These are phyloP conservation scores for Glomeris marginata DNA, from an alignment of 2,888 invertebrate species.

Conservation along the genomic window DNA sequence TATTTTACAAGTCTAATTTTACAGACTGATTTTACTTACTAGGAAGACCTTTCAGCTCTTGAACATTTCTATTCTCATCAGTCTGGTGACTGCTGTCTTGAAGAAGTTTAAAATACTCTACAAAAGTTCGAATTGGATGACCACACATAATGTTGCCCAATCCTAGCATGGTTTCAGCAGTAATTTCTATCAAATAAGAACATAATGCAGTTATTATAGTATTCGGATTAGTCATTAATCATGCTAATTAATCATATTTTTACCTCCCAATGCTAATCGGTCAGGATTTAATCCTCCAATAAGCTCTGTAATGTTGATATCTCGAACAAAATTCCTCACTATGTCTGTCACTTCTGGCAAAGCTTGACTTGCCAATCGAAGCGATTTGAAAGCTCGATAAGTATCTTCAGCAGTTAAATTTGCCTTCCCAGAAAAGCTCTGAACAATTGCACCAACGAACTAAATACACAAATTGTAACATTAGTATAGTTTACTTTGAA, in stretches of 20 bases:
- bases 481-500: too few species aligned
- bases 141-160: slow-evolving; percentile 21
- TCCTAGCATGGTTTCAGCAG: slow-evolving; percentile 16
- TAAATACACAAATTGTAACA: too few species aligned
- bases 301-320: neutral
- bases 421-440: too few species aligned
- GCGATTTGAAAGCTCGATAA: too few species aligned
- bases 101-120: slow-evolving; percentile 18
- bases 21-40: slow-evolving; percentile 11
- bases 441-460: too few species aligned
- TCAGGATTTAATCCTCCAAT: slow-evolving; percentile 2
- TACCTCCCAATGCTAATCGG: slow-evolving; percentile 5
- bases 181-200: slow-evolving; percentile 2
- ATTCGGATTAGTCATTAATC: too few species aligned
- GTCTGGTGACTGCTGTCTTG: slow-evolving; percentile 9
- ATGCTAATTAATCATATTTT: neutral
- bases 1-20: too few species aligned
- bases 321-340: too few species aligned
- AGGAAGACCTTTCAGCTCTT: slow-evolving; percentile 17
- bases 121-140: slow-evolving; percentile 17
- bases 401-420: too few species aligned
- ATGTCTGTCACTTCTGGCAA: too few species aligned
- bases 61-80: slow-evolving; percentile 15
- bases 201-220: too few species aligned
- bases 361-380: too few species aligned